These are phyloP conservation scores for Regulus satrapa DNA, from an alignment of 2,113 vertebrate genomes.

Conservation along the genomic window DNA sequence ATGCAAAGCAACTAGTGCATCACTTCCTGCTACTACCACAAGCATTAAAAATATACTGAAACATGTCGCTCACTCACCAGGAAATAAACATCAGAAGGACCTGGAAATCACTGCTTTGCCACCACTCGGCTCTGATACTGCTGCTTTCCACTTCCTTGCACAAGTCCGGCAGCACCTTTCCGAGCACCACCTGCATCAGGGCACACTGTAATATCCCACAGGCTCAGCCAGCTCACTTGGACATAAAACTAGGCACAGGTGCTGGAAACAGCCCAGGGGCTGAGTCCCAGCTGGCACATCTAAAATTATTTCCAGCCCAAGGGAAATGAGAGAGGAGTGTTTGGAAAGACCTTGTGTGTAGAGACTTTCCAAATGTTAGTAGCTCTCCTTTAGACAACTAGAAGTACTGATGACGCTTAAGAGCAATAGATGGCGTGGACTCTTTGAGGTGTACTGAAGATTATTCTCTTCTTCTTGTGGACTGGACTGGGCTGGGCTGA, in stretches of 20 bases:
- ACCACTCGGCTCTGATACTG: not conserved
- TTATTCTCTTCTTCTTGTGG: not conserved
- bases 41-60: not conserved
- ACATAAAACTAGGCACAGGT: not conserved
- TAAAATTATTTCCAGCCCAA: not conserved
- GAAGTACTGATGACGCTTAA: not conserved
- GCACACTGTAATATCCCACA: not conserved
- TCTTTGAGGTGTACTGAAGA: not conserved
- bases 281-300: constrained; percentile 33
- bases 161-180: not conserved
- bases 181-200: not conserved
- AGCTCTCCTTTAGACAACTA: not conserved
- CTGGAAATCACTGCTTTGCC: not conserved
- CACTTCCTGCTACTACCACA: not conserved
- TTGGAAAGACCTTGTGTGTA: not conserved
- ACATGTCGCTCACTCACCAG: constrained; percentile 17
- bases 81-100: constrained; percentile 33
- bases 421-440: not conserved
- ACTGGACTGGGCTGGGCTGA: not conserved
- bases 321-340: not conserved
- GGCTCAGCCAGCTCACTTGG: constrained; percentile 9
- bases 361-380: not conserved
- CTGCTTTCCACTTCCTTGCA: not conserved
- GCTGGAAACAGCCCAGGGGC: constrained; percentile 38
- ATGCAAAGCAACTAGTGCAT: not conserved